Base-by-base conservation (phyloP, 53 echinoderm and acorn worm species). In the Temnopleurus reevesii region DNA sequence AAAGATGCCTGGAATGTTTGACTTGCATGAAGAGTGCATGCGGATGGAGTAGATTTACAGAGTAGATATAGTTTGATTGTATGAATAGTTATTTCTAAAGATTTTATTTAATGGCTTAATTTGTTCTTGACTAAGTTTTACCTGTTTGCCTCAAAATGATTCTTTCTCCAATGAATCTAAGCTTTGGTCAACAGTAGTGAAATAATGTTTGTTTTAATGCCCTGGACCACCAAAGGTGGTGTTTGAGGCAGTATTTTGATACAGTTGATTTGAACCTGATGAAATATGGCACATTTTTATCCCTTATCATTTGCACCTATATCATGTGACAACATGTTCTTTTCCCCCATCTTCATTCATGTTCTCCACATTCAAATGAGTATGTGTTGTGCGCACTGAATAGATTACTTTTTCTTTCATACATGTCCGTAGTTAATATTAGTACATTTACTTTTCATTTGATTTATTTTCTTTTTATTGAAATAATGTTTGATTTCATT, bases 251-350 rank as follows among this genome's bases (percentile, higher is more conserved):
- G 1, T 58, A 24, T 31, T 63, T 63, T 63, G 15, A 34, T 71
- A 71, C 71, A 19, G 3, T 71, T n/a, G n/a, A n/a, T n/a, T n/a
- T 71, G 83, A 83, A 83, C 83, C 83, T 83, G 53, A 54, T 36
- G 55, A 83, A 56, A 47, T 83, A 83, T 83, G 83, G 83, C 83
- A 83, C 83, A 81, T 53, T 54, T 83, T 83, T 35, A 6, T 55
- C 19, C 15, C 30, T 33, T 36, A 15, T 58, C 53, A 36, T 23
- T 33, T 35, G 53, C 46, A 41, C n/a, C 30, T 56, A 86, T n/a
- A n/a, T 58, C 59, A 59, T 65, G 18, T 25, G 46, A 79, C 46
- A 25, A 79, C 79, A 79, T 71, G 71, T 79, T 15, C 53, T 51
- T 79, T 79, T 46, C 30, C 46, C 49, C 29, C 79, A 79, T 79